A percentile compares a stretch with the other conserved stretches of the same genome.
phyloP scores from a whole-genome alignment of 2,888 invertebrate genomes.

The Andrena marginata region DNA sequence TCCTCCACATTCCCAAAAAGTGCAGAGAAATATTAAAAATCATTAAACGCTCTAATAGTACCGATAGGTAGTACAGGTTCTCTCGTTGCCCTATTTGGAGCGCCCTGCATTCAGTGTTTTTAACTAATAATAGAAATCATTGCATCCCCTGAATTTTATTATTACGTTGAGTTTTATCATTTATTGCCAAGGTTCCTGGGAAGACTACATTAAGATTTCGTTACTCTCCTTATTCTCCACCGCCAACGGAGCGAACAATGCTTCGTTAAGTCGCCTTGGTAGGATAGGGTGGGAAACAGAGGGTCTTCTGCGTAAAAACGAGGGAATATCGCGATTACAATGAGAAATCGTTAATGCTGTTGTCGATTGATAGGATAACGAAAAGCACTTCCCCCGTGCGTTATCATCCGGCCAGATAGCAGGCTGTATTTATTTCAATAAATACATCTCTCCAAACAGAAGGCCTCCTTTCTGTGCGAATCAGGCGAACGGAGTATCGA shows the following conservation, averaged over 20 bases:
- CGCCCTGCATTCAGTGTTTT: too few relatives aligned
- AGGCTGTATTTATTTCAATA: not conserved
- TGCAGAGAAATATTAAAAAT: too few relatives aligned
- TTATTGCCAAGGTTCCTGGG: not conserved
- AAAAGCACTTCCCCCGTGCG: not conserved
- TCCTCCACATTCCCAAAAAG: too few relatives aligned
- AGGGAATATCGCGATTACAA: too few relatives aligned
- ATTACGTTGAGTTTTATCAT: too few relatives aligned
- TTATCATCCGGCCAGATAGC: not conserved
- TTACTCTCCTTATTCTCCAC: constrained; percentile 44
- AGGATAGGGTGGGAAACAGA: too few relatives aligned
- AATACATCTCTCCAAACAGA: not conserved
- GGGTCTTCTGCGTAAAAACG: too few relatives aligned
- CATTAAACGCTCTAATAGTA: too few relatives aligned
- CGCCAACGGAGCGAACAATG: not conserved
- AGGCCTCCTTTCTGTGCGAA: not conserved
- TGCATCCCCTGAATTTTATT: too few relatives aligned
- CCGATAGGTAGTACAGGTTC: too few relatives aligned
- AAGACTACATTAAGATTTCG: constrained; percentile 40
- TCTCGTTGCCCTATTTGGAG: too few relatives aligned
- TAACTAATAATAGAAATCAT: too few relatives aligned
- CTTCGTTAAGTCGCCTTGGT: constrained; percentile 1
- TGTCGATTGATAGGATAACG: constrained; percentile 3
- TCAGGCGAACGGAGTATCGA: not conserved
- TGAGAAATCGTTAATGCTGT: not conserved